These are phyloP conservation scores for Nebria ingens DNA, from an alignment of 1,140 invertebrate genomes.

Conservation along the genomic window DNA sequence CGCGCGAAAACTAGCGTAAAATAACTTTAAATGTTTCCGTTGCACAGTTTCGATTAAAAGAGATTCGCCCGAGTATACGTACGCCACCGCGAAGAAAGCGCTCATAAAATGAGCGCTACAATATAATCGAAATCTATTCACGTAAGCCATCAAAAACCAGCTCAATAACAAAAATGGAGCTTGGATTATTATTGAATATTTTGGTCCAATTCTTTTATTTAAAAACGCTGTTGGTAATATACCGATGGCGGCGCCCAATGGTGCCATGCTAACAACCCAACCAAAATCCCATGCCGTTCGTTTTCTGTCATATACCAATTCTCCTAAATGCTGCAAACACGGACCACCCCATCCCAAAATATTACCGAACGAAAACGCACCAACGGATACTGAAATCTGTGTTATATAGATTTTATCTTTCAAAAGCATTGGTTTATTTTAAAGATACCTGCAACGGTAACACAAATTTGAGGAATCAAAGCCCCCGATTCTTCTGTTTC, in stretches of 20 bases:
- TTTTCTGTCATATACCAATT: background rate
- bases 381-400: conserved; percentile 16
- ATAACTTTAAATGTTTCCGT: conserved; percentile 11
- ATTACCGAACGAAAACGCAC: conserved; percentile 17
- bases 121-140: conserved; percentile 2
- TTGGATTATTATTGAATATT: conserved; percentile 16
- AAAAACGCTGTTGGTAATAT: conserved; percentile 12
- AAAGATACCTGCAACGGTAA: background rate
- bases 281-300: background rate
- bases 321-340: background rate
- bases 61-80: conserved; percentile 16
- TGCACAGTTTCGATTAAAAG: conserved; percentile 20
- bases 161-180: conserved; percentile 15
- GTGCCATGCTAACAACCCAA: conserved; percentile 14
- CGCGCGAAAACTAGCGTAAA: conserved; percentile 14
- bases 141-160: conserved; percentile 11
- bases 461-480: background rate
- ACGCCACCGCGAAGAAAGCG: conserved; percentile 18
- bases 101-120: conserved; percentile 15
- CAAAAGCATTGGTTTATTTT: background rate
- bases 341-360: conserved; percentile 19
- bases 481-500: background rate
- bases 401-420: background rate
- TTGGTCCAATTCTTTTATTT: conserved; percentile 18
- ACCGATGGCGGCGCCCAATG: conserved; percentile 17